These are phyloP conservation scores for Alaudala cheleensis DNA, from an alignment of 2,113 vertebrate genomes.

Conservation along the genomic window DNA sequence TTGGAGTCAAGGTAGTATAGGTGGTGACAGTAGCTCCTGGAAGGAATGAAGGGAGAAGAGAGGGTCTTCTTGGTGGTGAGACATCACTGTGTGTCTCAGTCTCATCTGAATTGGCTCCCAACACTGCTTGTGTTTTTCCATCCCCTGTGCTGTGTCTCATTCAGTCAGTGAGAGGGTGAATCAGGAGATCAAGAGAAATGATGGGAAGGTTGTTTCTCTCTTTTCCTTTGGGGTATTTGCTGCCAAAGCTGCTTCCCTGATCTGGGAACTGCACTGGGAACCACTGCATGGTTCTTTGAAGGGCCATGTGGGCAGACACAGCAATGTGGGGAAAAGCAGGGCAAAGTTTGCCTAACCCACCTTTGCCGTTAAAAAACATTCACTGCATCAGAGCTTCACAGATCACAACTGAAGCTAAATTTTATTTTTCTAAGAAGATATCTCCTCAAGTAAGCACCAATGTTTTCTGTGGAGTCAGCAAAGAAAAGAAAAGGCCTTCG, in stretches of 20 bases:
- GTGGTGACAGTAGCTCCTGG: background rate
- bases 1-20: background rate
- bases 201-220: background rate
- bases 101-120: background rate
- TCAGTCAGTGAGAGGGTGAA: background rate
- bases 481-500: background rate
- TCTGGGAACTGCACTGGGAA: background rate
- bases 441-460: accelerated
- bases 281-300: background rate
- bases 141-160: background rate
- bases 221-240: background rate
- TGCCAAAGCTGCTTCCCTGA: background rate
- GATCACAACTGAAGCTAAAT: background rate
- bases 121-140: background rate
- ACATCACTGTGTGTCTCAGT: background rate
- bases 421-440: background rate
- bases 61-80: background rate
- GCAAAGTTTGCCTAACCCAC: background rate
- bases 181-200: background rate
- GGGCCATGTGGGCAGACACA: background rate
- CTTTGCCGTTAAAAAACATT: background rate
- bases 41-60: background rate
- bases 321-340: background rate
- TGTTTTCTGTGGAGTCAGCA: background rate
- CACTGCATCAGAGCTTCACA: accelerated